These are phyloP conservation scores for Oxyruncus cristatus DNA, from an alignment of 2,113 vertebrate species.

Conservation along the genomic window DNA sequence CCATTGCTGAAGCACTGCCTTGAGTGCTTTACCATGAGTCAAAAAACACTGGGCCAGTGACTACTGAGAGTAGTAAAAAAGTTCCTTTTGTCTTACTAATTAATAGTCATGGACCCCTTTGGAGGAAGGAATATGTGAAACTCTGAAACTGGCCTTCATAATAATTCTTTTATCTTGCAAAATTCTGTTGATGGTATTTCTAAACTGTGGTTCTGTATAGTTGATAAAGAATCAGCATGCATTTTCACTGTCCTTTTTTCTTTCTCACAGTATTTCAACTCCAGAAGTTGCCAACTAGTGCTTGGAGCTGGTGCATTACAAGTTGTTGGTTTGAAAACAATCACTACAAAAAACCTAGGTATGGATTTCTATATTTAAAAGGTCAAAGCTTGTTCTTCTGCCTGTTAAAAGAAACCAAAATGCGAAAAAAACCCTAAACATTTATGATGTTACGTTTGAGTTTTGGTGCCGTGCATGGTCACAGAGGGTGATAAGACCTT, in stretches of 20 bases:
- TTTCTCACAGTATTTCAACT: slow-evolving; percentile 93
- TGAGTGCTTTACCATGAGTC: background rate
- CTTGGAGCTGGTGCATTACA: slow-evolving; percentile 95
- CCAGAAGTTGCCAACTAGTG: slow-evolving; percentile 95
- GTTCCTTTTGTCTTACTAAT: background rate
- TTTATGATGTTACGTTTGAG: background rate
- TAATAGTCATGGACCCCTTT: background rate
- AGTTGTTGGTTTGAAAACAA: slow-evolving; percentile 97
- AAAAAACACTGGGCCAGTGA: background rate
- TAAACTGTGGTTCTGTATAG: background rate
- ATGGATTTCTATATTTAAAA: slow-evolving; percentile 35
- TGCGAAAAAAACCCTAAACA: rapidly evolving
- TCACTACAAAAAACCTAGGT: slow-evolving; percentile 99
- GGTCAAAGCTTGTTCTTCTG: background rate
- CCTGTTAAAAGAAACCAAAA: background rate
- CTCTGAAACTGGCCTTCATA: background rate
- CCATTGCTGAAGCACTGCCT: background rate
- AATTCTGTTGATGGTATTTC: background rate
- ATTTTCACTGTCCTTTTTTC: background rate
- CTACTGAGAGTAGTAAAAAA: background rate
- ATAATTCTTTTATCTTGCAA: background rate
- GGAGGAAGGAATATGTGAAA: background rate
- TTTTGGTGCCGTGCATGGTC: background rate
- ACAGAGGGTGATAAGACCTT: background rate
- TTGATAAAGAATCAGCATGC: background rate